Conservation (phyloP, 1,140 invertebrate genomes). For the Psix sp. region DNA sequence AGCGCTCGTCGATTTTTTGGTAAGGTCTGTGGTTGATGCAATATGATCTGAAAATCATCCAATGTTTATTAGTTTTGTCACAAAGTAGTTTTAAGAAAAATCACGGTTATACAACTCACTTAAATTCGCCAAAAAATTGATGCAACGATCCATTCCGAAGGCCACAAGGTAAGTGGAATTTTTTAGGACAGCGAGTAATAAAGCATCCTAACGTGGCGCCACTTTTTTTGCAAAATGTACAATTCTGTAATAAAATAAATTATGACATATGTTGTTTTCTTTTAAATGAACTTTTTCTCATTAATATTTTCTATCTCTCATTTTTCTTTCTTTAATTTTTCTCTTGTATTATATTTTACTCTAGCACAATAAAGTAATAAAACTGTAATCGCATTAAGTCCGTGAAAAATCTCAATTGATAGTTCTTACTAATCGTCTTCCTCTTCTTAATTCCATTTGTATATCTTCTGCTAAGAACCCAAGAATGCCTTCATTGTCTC, state of each 20-base stretch:
- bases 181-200: constrained; percentile 76
- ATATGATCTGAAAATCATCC: constrained; percentile 77
- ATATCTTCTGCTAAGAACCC: constrained; percentile 82
- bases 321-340: no score
- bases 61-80: constrained; percentile 3
- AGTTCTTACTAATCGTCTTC: constrained; percentile 77
- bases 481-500: constrained; percentile 80
- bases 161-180: constrained; percentile 83
- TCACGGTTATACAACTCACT: constrained; percentile 66
- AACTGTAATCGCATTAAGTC: no score
- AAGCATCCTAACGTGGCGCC: constrained; percentile 82
- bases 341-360: no score
- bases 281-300: constrained; percentile 14
- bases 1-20: constrained; percentile 74
- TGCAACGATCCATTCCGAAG: constrained; percentile 77
- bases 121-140: constrained; percentile 81
- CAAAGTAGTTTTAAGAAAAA: constrained; percentile 14
- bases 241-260: constrained; percentile 71
- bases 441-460: constrained; percentile 78
- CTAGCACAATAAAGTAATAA: no score
- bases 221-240: constrained; percentile 79
- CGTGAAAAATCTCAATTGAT: constrained; percentile 10
- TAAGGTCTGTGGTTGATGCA: constrained; percentile 79
- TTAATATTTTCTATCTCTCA: no score
- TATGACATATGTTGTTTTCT: constrained; percentile 2